phyloP scores from a whole-genome alignment of 2,113 vertebrate species.

The Corythoichthys intestinalis region DNA sequence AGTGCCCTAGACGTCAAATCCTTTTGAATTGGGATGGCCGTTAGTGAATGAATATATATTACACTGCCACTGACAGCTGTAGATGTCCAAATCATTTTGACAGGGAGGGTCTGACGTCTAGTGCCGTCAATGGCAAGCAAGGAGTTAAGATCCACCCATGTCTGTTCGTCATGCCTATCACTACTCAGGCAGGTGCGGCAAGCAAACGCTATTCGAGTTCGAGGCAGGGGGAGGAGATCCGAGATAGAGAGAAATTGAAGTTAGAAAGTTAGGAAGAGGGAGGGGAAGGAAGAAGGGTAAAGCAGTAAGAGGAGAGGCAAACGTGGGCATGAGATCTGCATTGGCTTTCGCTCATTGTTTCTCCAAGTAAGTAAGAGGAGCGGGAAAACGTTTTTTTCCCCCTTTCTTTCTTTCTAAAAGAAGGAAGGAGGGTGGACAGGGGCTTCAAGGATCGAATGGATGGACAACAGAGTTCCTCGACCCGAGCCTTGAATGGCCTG shows the following conservation, averaged over 20 bases:
- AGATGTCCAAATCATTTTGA: too few relatives aligned
- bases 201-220: not conserved
- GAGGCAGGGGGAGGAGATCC: conserved; percentile 12
- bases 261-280: conserved; percentile 15
- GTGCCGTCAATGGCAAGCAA: too few relatives aligned
- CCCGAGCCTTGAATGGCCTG: conserved; percentile 57
- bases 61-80: too few relatives aligned
- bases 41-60: too few relatives aligned
- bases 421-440: conserved; percentile 29
- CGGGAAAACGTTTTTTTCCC: not conserved
- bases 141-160: too few relatives aligned
- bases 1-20: too few relatives aligned
- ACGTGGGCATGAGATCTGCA: conserved; percentile 61
- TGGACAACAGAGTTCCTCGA: conserved; percentile 64
- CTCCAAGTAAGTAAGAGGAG: not conserved
- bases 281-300: conserved; percentile 32
- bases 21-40: too few relatives aligned
- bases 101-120: too few relatives aligned
- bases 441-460: conserved; percentile 68
- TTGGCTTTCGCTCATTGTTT: conserved; percentile 56
- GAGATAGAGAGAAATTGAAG: conserved; percentile 24
- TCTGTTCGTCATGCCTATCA: too few relatives aligned
- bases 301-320: conserved; percentile 36
- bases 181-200: too few relatives aligned
- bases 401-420: not conserved